phyloP scores from a whole-genome alignment of 1,140 invertebrate genomes.

The Chrysomallon squamiferum region DNA sequence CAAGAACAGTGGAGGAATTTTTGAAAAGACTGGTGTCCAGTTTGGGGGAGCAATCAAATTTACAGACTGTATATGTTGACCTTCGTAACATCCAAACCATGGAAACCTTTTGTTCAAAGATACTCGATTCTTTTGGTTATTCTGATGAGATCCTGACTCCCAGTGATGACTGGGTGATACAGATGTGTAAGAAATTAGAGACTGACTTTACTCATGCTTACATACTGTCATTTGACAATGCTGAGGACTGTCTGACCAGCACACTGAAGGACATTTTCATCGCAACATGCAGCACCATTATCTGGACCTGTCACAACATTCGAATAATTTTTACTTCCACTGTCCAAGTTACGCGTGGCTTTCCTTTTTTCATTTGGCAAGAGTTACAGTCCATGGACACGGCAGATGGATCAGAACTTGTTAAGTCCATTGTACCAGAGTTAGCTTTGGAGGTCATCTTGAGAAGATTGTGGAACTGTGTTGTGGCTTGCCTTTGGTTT shows the following conservation, averaged over 20 bases:
- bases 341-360: not conserved
- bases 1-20: slow-evolving; percentile 2
- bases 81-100: not conserved
- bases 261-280: not conserved
- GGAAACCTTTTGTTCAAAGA: not conserved
- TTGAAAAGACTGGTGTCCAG: not conserved
- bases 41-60: too few species aligned
- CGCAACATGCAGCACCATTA: not conserved
- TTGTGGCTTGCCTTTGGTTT: not conserved
- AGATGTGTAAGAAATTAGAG: not conserved
- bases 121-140: not conserved
- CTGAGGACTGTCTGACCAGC: not conserved
- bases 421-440: not conserved
- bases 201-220: not conserved
- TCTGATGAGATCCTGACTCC: not conserved
- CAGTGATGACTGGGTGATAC: not conserved
- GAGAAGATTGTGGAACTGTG: not conserved
- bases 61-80: not conserved
- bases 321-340: not conserved
- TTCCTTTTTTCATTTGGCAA: not conserved
- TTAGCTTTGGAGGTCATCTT: not conserved
- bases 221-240: not conserved
- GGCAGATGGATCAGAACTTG: not conserved
- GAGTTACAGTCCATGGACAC: not conserved
- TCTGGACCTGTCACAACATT: not conserved